phyloP scores from a whole-genome alignment of 2,888 invertebrate genomes.

The Pachycephus smyrnensis region DNA sequence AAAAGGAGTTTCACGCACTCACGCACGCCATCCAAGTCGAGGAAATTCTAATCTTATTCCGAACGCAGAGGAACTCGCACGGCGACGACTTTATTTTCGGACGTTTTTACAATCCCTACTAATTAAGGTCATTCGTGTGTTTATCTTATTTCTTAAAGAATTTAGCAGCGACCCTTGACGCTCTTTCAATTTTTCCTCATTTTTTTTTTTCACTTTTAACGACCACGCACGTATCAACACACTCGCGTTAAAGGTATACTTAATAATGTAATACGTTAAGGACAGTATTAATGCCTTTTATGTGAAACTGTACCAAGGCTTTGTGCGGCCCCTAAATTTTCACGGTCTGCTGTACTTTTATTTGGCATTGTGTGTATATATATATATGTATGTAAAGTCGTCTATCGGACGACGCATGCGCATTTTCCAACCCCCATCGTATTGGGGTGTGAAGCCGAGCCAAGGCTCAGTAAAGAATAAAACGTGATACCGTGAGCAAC shows the following conservation, averaged over 20 bases:
- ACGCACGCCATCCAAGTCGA: neutral
- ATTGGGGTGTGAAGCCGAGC: constrained; percentile 45
- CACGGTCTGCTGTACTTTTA: constrained; percentile 7
- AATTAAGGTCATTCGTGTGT: neutral
- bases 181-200: neutral
- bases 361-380: neutral
- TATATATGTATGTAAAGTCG: neutral
- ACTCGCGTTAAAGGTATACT: neutral
- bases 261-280: neutral
- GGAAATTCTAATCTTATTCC: constrained; percentile 3
- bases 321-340: neutral
- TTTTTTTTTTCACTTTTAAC: neutral
- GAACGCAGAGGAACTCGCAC: neutral
- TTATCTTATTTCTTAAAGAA: neutral
- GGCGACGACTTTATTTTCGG: neutral
- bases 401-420: constrained; percentile 35
- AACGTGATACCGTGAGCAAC: constrained; percentile 41
- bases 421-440: constrained; percentile 22
- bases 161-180: neutral
- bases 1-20: neutral
- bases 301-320: neutral
- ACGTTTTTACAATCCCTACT: neutral
- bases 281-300: neutral
- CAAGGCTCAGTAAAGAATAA: constrained; percentile 45
- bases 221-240: neutral